Evolutionary conservation across 2,888 invertebrate genomes (phyloP).

Genomic region (Tipula confusa): DNA sequence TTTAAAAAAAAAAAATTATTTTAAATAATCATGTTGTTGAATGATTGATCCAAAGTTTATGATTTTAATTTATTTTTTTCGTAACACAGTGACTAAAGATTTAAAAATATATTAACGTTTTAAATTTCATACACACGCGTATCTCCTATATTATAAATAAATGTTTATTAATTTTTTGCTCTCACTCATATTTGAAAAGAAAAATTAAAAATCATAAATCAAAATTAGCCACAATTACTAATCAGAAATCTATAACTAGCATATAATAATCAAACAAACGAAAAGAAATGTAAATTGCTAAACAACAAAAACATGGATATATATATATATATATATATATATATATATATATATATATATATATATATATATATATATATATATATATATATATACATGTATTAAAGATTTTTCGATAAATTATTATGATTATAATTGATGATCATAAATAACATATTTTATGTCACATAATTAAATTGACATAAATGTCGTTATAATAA

Average conservation of each 20-base stretch:
- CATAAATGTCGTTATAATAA: constrained; percentile 21
- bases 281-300: neutral
- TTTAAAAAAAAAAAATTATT: too few species aligned
- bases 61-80: neutral
- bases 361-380: too few species aligned
- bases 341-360: neutral
- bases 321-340: neutral
- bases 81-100: neutral
- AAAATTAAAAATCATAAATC: neutral
- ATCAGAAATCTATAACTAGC: neutral
- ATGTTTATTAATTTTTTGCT: neutral
- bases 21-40: neutral
- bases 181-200: neutral
- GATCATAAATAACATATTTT: constrained; percentile 29
- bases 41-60: neutral
- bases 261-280: neutral
- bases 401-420: too few species aligned
- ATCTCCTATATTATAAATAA: too few species aligned
- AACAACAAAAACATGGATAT: neutral
- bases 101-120: neutral
- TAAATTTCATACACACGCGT: neutral
- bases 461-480: constrained; percentile 30
- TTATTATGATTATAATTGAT: constrained; percentile 26
- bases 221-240: neutral
- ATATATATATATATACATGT: too few species aligned